A percentile compares a stretch with the other conserved stretches of the same genome.
phyloP scores from a whole-genome alignment of 2,113 vertebrate genomes.

The Grus americana region DNA sequence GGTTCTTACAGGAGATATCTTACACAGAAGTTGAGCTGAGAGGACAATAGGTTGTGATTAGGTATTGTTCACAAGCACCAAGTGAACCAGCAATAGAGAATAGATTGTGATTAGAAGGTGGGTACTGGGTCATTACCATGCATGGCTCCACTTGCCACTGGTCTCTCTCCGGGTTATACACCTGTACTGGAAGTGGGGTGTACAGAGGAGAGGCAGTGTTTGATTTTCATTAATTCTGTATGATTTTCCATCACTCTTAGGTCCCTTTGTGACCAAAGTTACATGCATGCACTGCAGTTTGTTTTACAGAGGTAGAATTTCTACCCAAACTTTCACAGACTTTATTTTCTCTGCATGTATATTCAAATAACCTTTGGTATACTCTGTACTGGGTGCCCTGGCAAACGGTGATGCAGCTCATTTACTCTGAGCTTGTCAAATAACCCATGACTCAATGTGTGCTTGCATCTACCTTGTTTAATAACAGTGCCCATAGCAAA shows the following conservation, averaged over 20 bases:
- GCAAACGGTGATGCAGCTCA: background rate
- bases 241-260: background rate
- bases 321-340: background rate
- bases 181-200: background rate
- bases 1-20: background rate
- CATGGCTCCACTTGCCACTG: background rate
- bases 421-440: background rate
- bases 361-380: background rate
- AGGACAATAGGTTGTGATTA: conserved; percentile 57
- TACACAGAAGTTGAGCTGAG: background rate
- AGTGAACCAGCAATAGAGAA: conserved; percentile 13
- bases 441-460: background rate
- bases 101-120: conserved; percentile 26
- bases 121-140: background rate
- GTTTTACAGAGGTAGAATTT: background rate
- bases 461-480: background rate
- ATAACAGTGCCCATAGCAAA: background rate
- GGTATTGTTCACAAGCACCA: conserved; percentile 25
- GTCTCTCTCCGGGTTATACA: background rate
- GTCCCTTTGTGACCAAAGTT: background rate
- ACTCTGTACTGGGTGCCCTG: background rate
- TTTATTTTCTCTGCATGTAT: background rate
- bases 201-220: background rate
- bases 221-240: background rate
- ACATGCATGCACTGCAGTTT: background rate